Base-by-base conservation (phyloP, 2,113 vertebrate species). In the Gila orcuttii region DNA sequence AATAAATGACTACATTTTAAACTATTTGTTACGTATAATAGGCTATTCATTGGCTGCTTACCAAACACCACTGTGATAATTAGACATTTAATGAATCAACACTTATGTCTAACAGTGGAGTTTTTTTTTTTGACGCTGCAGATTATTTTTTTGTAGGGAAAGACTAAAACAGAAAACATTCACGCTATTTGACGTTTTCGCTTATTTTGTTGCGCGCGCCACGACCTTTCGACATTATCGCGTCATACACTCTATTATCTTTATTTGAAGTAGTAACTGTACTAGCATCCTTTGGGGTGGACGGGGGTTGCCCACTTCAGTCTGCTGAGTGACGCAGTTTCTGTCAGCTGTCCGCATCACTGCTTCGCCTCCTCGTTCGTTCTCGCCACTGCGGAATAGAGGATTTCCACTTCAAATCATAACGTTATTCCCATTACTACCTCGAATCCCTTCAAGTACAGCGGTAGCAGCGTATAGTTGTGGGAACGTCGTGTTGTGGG, bases 291-390 rank as follows among this genome's bases (percentile, higher is more conserved):
- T 68, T 69, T 13, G 45, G 86, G 78, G 87, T 79, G 55, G 81
- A 62, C 62, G 77, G 90, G 47, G 87, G 71, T 84, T 86, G 69
- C 84, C 69, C 83, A 87, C n/a, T 66, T 68, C 12, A 10, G 86
- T 84, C 2, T 85, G 86, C 79, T 75, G 78, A 57, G 66, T 71
- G 90, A 89, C 86, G 69, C 59, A 77, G 80, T 79, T 86, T 90
- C 8, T 25, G 83, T 88, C 87, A 91, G 83, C 77, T 83, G 73
- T 28, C 23, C 66, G 90, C 90, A 87, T 85, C 66, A 88, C 87
- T 68, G 90, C 83, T 25, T 87, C 85, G 86, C 88, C 89, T 68
- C 68, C 31, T 0, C 69, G 79, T 83, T 0, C 69, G 79, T 83
- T 88, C 86, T 64, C 89, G 21, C 88, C 59, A 76, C 0, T 80